Evolutionary conservation across 2,797 vertebrate species (phyloP).

Genomic region (Huso huso): DNA sequence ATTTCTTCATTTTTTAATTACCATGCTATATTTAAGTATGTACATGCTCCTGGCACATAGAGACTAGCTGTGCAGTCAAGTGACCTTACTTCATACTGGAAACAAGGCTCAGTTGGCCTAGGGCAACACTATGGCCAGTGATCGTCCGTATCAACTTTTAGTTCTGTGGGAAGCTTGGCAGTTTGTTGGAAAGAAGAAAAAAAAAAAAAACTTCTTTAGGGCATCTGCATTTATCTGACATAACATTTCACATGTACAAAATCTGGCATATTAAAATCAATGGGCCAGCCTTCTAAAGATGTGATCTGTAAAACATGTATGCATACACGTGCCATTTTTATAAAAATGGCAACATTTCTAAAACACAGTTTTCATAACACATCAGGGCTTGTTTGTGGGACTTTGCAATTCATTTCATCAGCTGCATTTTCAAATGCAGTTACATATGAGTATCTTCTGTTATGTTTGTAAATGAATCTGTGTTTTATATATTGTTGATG

Average conservation of each 20-base stretch:
- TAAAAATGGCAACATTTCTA: too few relatives aligned
- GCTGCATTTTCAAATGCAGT: neutral
- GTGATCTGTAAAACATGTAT: too few relatives aligned
- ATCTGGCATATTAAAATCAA: too few relatives aligned
- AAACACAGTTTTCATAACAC: neutral
- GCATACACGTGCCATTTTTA: too few relatives aligned
- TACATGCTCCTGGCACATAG: neutral
- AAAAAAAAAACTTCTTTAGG: slow-evolving; percentile 1
- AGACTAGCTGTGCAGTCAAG: neutral
- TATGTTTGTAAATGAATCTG: too few relatives aligned
- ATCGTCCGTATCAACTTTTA: slow-evolving; percentile 2
- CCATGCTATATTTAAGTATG: neutral
- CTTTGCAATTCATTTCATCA: neutral
- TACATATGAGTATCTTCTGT: too few relatives aligned
- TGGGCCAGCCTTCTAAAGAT: too few relatives aligned
- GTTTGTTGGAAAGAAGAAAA: slow-evolving; percentile 5
- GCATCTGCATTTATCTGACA: neutral
- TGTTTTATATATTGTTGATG: neutral
- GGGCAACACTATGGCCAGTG: neutral
- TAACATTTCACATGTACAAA: too few relatives aligned
- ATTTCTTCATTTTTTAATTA: neutral
- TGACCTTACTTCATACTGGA: neutral
- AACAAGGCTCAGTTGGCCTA: neutral
- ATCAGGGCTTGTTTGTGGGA: neutral
- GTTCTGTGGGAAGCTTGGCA: slow-evolving; percentile 11